A percentile compares a stretch with the other conserved stretches of the same genome.
These are phyloP conservation scores for Anagyrus pseudococci DNA, from an alignment of 2,888 invertebrate species.

Conservation along the genomic window DNA sequence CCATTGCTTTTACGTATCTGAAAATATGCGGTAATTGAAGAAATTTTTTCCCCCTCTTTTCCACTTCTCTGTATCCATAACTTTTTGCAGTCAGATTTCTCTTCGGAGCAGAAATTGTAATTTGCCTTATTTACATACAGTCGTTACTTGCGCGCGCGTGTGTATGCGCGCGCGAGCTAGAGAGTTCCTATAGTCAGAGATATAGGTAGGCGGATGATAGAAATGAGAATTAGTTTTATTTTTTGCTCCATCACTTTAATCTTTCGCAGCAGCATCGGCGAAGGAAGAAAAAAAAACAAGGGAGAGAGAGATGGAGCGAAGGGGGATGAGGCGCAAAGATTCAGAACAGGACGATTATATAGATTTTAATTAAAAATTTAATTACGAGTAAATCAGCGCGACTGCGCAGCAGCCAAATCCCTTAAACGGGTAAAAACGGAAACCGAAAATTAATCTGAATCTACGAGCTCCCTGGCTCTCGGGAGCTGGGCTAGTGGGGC, in stretches of 20 bases:
- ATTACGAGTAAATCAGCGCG: conserved; percentile 38
- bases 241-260: conserved; percentile 21
- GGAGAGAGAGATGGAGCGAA: too few species aligned
- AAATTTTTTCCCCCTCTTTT: too few species aligned
- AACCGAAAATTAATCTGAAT: conserved; percentile 55
- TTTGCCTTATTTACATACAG: conserved; percentile 19
- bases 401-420: conserved; percentile 36
- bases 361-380: conserved; percentile 42
- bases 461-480: conserved; percentile 1
- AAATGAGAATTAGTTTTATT: conserved; percentile 21
- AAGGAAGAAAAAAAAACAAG: too few species aligned
- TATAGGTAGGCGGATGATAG: not conserved
- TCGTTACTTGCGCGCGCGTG: not conserved
- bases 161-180: not conserved
- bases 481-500: too few species aligned
- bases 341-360: conserved; percentile 31
- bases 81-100: too few species aligned
- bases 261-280: conserved; percentile 14
- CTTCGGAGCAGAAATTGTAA: conserved; percentile 13
- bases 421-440: conserved; percentile 53
- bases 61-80: too few species aligned
- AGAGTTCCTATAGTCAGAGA: not conserved
- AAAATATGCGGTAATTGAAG: too few species aligned
- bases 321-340: too few species aligned
- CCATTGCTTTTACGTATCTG: too few species aligned